Evolutionary conservation across 2,888 invertebrate species (phyloP).

Genomic region (Hyppa rectilinea): DNA sequence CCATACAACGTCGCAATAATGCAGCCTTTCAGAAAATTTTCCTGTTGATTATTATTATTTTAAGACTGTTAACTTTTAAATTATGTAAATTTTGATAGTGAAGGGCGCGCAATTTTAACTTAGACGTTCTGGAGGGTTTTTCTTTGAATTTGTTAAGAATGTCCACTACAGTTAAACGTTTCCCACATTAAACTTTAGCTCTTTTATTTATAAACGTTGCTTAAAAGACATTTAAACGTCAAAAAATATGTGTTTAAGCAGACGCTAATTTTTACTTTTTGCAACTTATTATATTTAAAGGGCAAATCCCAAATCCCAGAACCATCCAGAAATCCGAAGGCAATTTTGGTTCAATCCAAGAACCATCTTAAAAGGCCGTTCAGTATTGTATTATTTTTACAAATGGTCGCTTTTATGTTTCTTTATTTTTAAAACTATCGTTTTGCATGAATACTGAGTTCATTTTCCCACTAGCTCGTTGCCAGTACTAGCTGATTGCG

Average conservation of each 20-base stretch:
- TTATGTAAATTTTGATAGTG: no score
- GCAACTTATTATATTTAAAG: no score
- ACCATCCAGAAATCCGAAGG: no score
- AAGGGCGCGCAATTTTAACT: neutral
- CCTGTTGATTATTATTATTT: no score
- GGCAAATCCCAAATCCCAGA: no score
- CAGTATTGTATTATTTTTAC: neutral
- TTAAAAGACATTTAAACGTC: neutral
- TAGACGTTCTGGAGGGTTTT: neutral
- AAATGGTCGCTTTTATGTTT: neutral
- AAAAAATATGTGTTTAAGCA: neutral
- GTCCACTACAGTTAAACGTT: neutral
- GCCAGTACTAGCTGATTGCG: constrained; percentile 2
- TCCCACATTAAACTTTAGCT: neutral
- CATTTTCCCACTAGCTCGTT: neutral
- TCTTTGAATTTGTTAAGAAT: neutral
- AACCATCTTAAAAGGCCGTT: neutral
- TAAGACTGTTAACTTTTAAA: no score
- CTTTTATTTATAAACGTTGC: neutral
- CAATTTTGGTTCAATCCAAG: no score
- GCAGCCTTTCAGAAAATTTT: no score
- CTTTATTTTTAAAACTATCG: neutral
- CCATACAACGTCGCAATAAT: no score
- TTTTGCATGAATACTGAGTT: constrained; percentile 1
- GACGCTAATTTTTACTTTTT: no score